Evolutionary conservation across 2,888 invertebrate species (phyloP), one percentile per base, ranked within the genome.

Genomic region (Aplocera efformata): DNA sequence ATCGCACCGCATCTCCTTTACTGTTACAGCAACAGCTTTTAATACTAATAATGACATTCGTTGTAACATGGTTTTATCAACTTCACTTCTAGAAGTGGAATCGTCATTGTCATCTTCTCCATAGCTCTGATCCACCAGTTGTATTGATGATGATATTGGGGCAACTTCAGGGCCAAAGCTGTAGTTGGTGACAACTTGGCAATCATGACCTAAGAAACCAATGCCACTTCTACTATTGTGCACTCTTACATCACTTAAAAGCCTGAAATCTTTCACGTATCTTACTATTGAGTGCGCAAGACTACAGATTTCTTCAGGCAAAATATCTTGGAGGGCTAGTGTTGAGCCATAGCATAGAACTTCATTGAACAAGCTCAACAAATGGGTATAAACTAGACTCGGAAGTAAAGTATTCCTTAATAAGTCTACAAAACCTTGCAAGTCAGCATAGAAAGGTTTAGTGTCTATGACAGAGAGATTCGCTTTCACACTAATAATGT

Each of bases 341-440:
- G 97, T 97, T 52, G 96, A 96, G 1, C 96, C 96, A 73, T 97
- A 97, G 76, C 97, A 97, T 34, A 97, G 79, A 6, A 96, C 96
- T 80, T 97, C 96, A 74, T 96, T 96, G 59, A 96, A 96, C 21
- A 97, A 85, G 57, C 94, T 94, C 47, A 97, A 77, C 63, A 96
- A 88, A 78, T 96, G 95, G 60, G 94, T 93, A 91, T 96, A 96
- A 56, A 96, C 92, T 31, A 95, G 90, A 48, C 94, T 92, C 0
- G 96, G 94, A n/a, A 96, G 82, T 54, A 91, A 88, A 40, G 91
- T 92, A 69, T 91, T 93, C 28, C 92, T 86, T 39, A 94, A 74
- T 45, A 94, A 81, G 44, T 93, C 90, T 7, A 95, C 94, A 77
- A 96, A 94, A 60, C 92, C 92, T 58, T 96, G 94, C 55, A 96